Percentiles rank a stretch among this genome's conserved stretches.
phyloP scores from a whole-genome alignment of 2,797 vertebrate genomes.

The Argya squamiceps region DNA sequence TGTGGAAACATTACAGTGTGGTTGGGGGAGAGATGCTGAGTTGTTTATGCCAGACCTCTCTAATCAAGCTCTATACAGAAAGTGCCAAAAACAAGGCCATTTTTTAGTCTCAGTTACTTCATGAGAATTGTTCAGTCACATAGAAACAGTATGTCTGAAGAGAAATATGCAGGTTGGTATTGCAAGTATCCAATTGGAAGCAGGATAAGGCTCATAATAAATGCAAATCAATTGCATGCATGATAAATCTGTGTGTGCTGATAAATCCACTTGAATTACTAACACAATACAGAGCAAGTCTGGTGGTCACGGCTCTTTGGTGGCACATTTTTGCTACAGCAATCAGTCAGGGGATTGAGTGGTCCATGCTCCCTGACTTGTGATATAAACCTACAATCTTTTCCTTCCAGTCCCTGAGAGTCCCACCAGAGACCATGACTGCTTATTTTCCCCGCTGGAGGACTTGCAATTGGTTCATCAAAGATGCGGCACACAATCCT shows the following conservation, averaged over 20 bases:
- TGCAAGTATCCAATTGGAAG: neutral
- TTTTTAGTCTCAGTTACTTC: neutral
- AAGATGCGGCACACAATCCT: neutral
- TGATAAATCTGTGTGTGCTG: neutral
- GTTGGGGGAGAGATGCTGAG: neutral
- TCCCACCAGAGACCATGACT: neutral
- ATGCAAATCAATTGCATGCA: neutral
- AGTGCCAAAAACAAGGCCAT: neutral
- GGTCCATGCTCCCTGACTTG: neutral
- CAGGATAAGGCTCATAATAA: neutral
- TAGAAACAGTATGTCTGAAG: neutral
- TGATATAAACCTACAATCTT: neutral
- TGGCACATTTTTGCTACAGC: neutral
- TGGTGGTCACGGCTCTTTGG: neutral
- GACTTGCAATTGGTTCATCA: neutral
- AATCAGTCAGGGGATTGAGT: neutral
- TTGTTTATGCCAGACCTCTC: neutral
- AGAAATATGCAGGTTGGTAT: neutral
- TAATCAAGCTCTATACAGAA: neutral
- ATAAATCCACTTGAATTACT: neutral
- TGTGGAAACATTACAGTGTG: neutral
- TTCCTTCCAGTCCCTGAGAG: neutral
- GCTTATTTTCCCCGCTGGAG: neutral
- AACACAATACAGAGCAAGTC: neutral
- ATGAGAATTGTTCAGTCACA: neutral